These are phyloP conservation scores for Dissostichus mawsoni DNA, from an alignment of 2,113 vertebrate genomes.

Conservation along the genomic window DNA sequence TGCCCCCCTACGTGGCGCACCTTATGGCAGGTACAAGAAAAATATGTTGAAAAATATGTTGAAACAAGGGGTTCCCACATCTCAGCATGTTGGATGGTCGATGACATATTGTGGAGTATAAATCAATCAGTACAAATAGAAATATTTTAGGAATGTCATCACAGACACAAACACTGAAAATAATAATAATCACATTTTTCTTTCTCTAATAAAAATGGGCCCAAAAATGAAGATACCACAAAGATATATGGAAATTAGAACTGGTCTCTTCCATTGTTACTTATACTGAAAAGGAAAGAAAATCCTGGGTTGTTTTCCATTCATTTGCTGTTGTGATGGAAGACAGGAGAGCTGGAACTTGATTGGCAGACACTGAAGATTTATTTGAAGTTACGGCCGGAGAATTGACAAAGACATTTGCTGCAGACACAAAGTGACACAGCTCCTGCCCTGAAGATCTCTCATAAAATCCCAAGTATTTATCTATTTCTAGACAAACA, in stretches of 20 bases:
- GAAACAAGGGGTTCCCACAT: conserved; percentile 51
- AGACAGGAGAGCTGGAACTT: no score
- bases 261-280: background rate
- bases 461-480: no score
- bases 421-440: no score
- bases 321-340: background rate
- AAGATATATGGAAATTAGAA: no score
- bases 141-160: conserved; percentile 13
- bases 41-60: conserved; percentile 63
- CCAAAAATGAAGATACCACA: no score
- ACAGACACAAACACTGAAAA: background rate
- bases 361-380: no score
- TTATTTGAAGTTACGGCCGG: no score
- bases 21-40: conserved; percentile 73
- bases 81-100: conserved; percentile 38
- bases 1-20: conserved; percentile 58
- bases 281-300: background rate
- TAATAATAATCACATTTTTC: no score
- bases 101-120: conserved; percentile 50
- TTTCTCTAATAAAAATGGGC: no score
- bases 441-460: no score
- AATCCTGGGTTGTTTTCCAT: background rate
- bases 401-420: no score
- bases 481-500: background rate
- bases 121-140: conserved; percentile 55